A percentile compares a stretch with the other conserved stretches of the same genome.
Evolutionary conservation across 2,888 invertebrate genomes (phyloP).

Genomic region (Gasteruption jaculator): DNA sequence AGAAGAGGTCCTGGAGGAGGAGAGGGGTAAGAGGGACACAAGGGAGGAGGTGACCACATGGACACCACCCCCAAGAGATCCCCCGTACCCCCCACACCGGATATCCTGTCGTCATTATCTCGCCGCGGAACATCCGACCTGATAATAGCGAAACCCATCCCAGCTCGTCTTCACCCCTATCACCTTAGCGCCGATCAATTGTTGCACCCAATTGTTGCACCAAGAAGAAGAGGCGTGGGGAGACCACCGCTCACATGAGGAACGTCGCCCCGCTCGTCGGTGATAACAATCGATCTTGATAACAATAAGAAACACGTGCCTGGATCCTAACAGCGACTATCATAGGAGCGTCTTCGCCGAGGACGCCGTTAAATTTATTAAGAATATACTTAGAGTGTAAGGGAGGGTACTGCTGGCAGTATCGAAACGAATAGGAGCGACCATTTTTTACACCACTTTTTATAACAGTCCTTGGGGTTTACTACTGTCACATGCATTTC

Average conservation of each 20-base stretch:
- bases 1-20: constrained; percentile 35
- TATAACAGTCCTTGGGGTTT: no score
- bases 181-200: neutral
- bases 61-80: constrained; percentile 45
- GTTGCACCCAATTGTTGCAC: neutral
- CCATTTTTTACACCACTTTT: no score
- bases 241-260: no score
- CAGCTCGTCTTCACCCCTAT: constrained; percentile 10
- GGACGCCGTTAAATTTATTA: no score
- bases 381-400: no score
- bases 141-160: constrained; percentile 21
- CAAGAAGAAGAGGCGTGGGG: no score
- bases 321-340: neutral
- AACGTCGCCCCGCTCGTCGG: no score
- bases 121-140: constrained; percentile 42
- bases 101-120: constrained; percentile 36
- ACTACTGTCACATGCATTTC: no score
- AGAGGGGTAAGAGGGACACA: constrained; percentile 25
- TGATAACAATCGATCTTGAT: no score
- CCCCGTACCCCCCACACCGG: constrained; percentile 39
- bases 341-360: neutral
- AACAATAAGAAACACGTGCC: no score
- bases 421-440: no score
- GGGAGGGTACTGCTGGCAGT: no score
- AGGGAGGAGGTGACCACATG: constrained; percentile 48